phyloP scores from a whole-genome alignment of 2,888 invertebrate species.

The Autographa pulchrina region DNA sequence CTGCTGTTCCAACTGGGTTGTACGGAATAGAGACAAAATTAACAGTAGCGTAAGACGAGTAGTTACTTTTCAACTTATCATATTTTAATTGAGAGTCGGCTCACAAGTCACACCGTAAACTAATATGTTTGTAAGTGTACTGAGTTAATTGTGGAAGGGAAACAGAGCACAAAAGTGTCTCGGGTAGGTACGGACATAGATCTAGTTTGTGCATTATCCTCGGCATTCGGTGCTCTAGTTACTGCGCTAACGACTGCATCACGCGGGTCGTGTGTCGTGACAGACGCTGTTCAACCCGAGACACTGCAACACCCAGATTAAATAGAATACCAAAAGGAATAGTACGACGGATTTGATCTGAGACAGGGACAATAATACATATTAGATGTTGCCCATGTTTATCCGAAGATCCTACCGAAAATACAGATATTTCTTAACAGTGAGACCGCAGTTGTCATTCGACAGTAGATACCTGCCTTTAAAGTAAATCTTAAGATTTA shows the following conservation, averaged over 20 bases:
- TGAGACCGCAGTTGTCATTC: too few species aligned
- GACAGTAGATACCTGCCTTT: too few species aligned
- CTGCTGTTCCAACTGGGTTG: background rate
- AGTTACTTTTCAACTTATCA: too few species aligned
- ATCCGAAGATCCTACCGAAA: too few species aligned
- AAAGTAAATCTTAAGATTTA: too few species aligned
- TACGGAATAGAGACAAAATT: background rate
- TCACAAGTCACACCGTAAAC: conserved; percentile 23
- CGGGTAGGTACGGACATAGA: conserved; percentile 53
- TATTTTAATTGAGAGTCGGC: too few species aligned
- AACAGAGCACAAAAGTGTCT: conserved; percentile 82
- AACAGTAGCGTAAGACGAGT: background rate
- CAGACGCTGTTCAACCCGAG: conserved; percentile 32
- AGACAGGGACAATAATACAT: too few species aligned
- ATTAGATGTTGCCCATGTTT: too few species aligned
- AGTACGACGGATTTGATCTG: background rate
- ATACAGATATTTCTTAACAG: too few species aligned
- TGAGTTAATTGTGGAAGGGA: conserved; percentile 71
- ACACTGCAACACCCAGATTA: background rate
- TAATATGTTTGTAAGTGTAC: conserved; percentile 40
- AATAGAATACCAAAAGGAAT: background rate
- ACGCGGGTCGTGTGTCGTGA: conserved; percentile 48
- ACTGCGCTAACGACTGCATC: conserved; percentile 70
- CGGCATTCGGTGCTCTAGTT: conserved; percentile 75
- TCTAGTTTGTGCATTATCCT: conserved; percentile 73